Evolutionary conservation across 2,113 vertebrate species (phyloP), one percentile per base, ranked within the genome.

Genomic region (Hyperoodon ampullatus): DNA sequence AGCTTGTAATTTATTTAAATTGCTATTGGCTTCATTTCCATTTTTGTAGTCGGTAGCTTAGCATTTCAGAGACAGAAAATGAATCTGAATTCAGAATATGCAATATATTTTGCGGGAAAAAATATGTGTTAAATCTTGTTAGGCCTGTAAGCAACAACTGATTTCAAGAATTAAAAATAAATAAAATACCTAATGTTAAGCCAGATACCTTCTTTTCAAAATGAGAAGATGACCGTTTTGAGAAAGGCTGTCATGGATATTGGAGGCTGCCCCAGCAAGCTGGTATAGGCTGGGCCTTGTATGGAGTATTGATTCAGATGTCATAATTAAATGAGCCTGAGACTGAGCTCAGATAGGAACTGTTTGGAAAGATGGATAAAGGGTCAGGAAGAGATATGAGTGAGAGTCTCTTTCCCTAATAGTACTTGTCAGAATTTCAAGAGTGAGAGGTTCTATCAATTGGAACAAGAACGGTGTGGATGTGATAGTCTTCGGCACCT

Each of bases 371-470:
- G 98, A 98, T 97, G 96, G 97, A 97, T 98, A 98, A 97, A 97
- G 92, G 97, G 91, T 96, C 95, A 95, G 97, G 97, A 97, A 98
- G 96, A 97, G 95, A 95, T 86, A 96, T 93, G 96, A 96, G 84
- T 81, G 96, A 93, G 96, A 95, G 90, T 89, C 93, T 96, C 89
- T 94, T 85, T 94, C 84, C 90, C 93, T 98, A 98, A 97, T 96
- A 96, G 93, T 55, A 93, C 89, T 96, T 98, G 98, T 98, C 98
- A 98, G 97, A 97, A 97, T 97, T 98, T 98, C 97, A 98, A 97
- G 98, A 96, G 94, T 97, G 97, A 98, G 93, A 95, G 93, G 71
- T 90, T 96, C 96, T 93, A 97, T 97, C 96, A 97, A 93, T 95
- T 93, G 98, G 89, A 96, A 93, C 80, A 93, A 88, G 93, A 92